Evolutionary conservation across 2,113 vertebrate species (phyloP).

Genomic region (Oryzias melastigma): DNA sequence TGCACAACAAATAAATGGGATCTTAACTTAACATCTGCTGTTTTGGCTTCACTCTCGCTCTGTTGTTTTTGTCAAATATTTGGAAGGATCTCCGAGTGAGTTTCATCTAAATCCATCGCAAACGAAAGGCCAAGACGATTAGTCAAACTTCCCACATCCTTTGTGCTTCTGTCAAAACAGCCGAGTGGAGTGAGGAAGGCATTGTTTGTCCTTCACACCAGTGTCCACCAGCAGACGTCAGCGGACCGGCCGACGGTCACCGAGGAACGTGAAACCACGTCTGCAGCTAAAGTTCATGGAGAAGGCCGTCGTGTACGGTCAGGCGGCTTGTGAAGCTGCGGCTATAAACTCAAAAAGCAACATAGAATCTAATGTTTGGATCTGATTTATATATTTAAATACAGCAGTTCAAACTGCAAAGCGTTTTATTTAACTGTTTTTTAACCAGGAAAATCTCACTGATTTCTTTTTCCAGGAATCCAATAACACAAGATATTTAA

Average conservation of each 20-base stretch:
- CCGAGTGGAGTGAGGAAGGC: constrained; percentile 15
- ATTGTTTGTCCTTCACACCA: constrained; percentile 11
- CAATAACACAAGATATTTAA: too few relatives aligned
- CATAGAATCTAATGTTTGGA: too few relatives aligned
- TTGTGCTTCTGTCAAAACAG: constrained; percentile 20
- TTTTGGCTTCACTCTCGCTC: neutral
- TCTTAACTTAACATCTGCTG: constrained; percentile 11
- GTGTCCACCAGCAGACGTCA: constrained; percentile 7
- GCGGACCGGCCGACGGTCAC: neutral
- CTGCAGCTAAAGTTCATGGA: too few relatives aligned
- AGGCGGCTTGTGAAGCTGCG: too few relatives aligned
- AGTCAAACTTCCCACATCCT: constrained; percentile 48
- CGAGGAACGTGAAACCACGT: too few relatives aligned
- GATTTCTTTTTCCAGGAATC: too few relatives aligned
- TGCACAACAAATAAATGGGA: constrained; percentile 72
- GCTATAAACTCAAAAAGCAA: too few relatives aligned
- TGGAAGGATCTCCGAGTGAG: neutral
- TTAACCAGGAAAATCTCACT: too few relatives aligned
- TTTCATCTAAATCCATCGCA: constrained; percentile 2
- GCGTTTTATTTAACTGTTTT: too few relatives aligned
- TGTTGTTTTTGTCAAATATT: neutral
- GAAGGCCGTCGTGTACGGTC: too few relatives aligned
- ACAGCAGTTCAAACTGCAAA: too few relatives aligned
- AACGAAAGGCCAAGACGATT: constrained; percentile 30
- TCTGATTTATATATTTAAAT: too few relatives aligned